Conservation (phyloP, 2,797 vertebrate species). For the Bucorvus abyssinicus region DNA sequence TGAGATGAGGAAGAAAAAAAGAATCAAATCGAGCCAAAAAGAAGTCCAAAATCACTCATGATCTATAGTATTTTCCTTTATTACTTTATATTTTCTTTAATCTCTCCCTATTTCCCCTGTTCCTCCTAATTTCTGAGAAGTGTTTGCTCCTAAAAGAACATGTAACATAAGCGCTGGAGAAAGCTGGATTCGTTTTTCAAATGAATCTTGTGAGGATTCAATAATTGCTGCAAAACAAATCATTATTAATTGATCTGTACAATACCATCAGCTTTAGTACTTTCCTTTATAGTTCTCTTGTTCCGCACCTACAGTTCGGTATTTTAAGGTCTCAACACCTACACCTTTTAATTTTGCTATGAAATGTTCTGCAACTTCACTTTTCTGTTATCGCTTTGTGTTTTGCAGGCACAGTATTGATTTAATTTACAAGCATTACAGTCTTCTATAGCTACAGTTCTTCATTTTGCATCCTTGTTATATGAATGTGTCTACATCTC, state of each 20-base stretch:
- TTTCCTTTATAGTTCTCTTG: slow-evolving; percentile 8
- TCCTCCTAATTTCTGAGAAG: neutral
- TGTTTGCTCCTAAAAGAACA: neutral
- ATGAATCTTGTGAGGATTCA: neutral
- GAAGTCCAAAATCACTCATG: neutral
- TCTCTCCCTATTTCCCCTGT: neutral
- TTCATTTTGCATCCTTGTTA: slow-evolving; percentile 64
- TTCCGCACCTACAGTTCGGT: slow-evolving; percentile 47
- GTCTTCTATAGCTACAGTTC: slow-evolving; percentile 50
- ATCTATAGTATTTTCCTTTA: neutral
- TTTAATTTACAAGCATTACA: slow-evolving; percentile 61
- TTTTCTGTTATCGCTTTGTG: slow-evolving; percentile 53
- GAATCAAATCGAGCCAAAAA: neutral
- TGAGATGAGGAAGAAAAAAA: neutral
- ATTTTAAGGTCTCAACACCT: slow-evolving; percentile 70
- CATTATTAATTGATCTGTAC: slow-evolving; percentile 26
- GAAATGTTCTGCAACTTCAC: slow-evolving; percentile 67
- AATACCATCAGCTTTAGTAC: neutral
- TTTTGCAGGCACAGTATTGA: slow-evolving; percentile 65
- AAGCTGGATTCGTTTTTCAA: slow-evolving; percentile 1
- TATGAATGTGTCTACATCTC: slow-evolving; percentile 63
- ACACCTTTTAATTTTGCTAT: slow-evolving; percentile 61
- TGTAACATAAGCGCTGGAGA: neutral
- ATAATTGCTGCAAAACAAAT: neutral
- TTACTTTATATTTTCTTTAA: neutral